Percentiles rank a stretch among this genome's conserved stretches.
Conservation (phyloP, 2,888 invertebrate genomes). For the Neoaliturus tenellus region DNA sequence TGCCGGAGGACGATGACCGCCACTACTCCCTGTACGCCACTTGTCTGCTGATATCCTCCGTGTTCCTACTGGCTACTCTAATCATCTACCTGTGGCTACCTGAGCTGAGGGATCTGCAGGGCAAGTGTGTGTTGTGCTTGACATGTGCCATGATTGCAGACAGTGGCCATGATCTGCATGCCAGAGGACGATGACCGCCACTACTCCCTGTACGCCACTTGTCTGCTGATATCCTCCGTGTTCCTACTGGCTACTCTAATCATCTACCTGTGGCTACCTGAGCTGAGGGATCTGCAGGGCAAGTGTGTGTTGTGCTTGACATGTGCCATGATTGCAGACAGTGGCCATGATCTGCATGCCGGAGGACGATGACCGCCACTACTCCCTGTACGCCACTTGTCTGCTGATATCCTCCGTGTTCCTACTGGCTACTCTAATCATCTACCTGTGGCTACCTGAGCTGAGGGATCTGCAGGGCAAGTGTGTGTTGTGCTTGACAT, state of each 20-base stretch:
- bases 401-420: conserved; percentile 76
- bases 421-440: conserved; percentile 76
- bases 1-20: conserved; percentile 71
- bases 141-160: not conserved
- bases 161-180: conserved; percentile 70
- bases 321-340: not conserved
- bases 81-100: conserved; percentile 78
- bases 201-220: conserved; percentile 70
- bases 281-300: conserved; percentile 80
- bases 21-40: conserved; percentile 71
- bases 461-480: conserved; percentile 80
- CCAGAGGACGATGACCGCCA: conserved; percentile 71
- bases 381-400: conserved; percentile 70
- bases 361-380: conserved; percentile 71
- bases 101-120: conserved; percentile 79
- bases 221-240: conserved; percentile 74
- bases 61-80: conserved; percentile 78
- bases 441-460: conserved; percentile 78
- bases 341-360: conserved; percentile 71
- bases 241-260: conserved; percentile 78
- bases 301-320: conserved; percentile 78
- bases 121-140: conserved; percentile 79
- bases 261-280: conserved; percentile 78
- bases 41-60: conserved; percentile 74
- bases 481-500: conserved; percentile 77